Evolutionary conservation across 2,888 invertebrate genomes (phyloP), one percentile per base, ranked within the genome.

Genomic region (Mylabris sibirica): DNA sequence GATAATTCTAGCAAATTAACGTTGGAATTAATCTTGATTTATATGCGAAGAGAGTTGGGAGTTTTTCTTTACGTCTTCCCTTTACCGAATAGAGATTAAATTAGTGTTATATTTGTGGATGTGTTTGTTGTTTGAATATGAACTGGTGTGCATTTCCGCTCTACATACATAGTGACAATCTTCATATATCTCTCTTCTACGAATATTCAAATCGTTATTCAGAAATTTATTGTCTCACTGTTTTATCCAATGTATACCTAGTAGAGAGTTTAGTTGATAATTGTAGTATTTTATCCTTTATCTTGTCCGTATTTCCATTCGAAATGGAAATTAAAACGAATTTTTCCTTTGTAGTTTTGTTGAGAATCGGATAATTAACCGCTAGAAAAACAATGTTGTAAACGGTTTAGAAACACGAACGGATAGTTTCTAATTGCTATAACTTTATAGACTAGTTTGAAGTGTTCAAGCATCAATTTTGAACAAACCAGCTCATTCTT

Each of bases 91-190:
- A 44, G 41, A 44, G 41, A 44, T 9, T 49, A 2, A 20, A 44
- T 44, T n/a, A 20, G 49, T 20, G 17, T 17, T 44, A 5, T 44
- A 17, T 4, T 17, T 44, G 44, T 17, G 6, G 17, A 17, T 44
- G 17, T 44, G 49, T 49, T 20, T 20, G 49, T 49, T 49, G 49
- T 49, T 20, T 49, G 49, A 20, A 49, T 49, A 49, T 49, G 49
- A 49, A 49, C 49, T 49, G 20, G 17, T 1, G 9, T 49, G 49
- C 49, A 49, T 20, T 49, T 49, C 49, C 49, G 20, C 11, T 20
- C 20, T 11, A 38, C 11, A 35, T 41, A n/a, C 14, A 41, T 20
- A 49, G 20, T 11, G 49, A 49, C 49, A 49, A 49, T 49, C 49
- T 44, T 44, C 44, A 44, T 44, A 44, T 44, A 44, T n/a, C n/a